A percentile compares a stretch with the other conserved stretches of the same genome.
Conservation (phyloP, 1,140 invertebrate genomes). For the Macrosteles quadrilineatus region DNA sequence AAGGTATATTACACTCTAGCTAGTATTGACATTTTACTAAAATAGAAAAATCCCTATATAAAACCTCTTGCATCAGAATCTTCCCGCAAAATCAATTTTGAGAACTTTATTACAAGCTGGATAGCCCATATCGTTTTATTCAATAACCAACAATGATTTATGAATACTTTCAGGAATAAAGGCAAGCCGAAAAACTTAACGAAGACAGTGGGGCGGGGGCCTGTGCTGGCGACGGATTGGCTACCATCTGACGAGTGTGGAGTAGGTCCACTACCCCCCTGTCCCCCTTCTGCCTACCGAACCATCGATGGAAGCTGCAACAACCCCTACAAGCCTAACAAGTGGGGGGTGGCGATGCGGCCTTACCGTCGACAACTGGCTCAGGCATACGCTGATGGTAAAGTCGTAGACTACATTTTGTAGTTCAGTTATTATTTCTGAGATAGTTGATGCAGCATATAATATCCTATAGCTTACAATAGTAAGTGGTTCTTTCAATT, state of each 20-base stretch:
- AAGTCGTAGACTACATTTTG: slow-evolving; percentile 8
- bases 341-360: slow-evolving; percentile 71
- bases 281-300: slow-evolving; percentile 59
- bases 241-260: slow-evolving; percentile 12
- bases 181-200: neutral
- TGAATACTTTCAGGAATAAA: neutral
- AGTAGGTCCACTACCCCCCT: slow-evolving; percentile 36
- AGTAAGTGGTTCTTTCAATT: too few relatives aligned
- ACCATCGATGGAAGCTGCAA: slow-evolving; percentile 80
- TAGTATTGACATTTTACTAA: too few relatives aligned
- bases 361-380: slow-evolving; percentile 72
- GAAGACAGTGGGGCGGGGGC: neutral
- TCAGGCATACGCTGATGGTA: slow-evolving; percentile 78
- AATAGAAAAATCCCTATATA: too few relatives aligned
- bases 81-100: too few relatives aligned
- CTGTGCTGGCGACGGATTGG: slow-evolving; percentile 9
- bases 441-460: too few relatives aligned
- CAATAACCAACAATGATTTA: too few relatives aligned
- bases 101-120: too few relatives aligned
- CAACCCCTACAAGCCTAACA: slow-evolving; percentile 63
- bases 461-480: too few relatives aligned
- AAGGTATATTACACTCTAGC: too few relatives aligned
- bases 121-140: too few relatives aligned
- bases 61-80: too few relatives aligned
- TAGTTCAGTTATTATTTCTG: neutral